Conservation (phyloP, 2,888 invertebrate species). For the Lacanobia oleracea region DNA sequence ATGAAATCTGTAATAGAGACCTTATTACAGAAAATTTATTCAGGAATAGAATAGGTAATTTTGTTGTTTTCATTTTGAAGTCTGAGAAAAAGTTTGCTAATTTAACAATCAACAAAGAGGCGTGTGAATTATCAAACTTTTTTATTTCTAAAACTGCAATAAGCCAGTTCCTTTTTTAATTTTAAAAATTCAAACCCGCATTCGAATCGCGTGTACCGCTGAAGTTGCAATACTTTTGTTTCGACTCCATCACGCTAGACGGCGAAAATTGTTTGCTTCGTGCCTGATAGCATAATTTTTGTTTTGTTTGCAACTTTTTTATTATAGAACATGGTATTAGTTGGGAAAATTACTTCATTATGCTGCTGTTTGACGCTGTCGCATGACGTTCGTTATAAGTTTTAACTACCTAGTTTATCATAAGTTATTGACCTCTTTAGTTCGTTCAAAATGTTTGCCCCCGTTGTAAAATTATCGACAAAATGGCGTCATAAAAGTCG, state of each 20-base stretch:
- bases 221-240: constrained; percentile 73
- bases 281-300: constrained; percentile 54
- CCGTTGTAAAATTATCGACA: neutral
- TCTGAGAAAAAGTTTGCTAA: neutral
- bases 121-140: constrained; percentile 3
- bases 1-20: neutral
- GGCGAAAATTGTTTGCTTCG: constrained; percentile 76
- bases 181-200: constrained; percentile 58
- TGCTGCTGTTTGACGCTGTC: constrained; percentile 27
- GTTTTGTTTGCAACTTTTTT: constrained; percentile 59
- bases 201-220: constrained; percentile 68
- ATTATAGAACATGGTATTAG: constrained; percentile 46
- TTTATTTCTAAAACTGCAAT: constrained; percentile 43
- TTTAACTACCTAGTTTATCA: constrained; percentile 25
- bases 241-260: constrained; percentile 77
- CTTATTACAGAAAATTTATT: too few relatives aligned
- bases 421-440: constrained; percentile 34
- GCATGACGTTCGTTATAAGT: constrained; percentile 50
- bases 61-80: neutral
- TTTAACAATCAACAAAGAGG: constrained; percentile 1
- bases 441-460: neutral
- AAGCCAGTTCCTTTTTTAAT: constrained; percentile 30
- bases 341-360: constrained; percentile 63
- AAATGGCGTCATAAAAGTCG: constrained; percentile 24
- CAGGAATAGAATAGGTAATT: neutral